Percentiles rank a stretch among this genome's conserved stretches.
These are phyloP conservation scores for Cataglyphis albicans DNA, from an alignment of 2,888 invertebrate genomes.

Conservation along the genomic window DNA sequence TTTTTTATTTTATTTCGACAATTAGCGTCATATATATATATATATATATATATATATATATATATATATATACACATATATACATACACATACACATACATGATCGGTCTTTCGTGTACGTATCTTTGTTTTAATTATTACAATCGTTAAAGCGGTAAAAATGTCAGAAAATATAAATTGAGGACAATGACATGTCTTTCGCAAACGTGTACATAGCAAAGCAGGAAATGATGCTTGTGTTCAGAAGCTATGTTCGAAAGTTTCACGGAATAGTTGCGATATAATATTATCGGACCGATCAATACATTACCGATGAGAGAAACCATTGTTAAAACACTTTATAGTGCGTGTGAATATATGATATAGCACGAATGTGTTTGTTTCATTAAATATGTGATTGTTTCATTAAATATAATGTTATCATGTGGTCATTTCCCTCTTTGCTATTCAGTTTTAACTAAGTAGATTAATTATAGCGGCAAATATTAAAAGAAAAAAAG, in stretches of 20 bases:
- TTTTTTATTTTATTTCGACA: conserved; percentile 40
- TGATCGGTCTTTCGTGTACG: conserved; percentile 66
- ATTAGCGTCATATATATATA: neutral
- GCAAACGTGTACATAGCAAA: conserved; percentile 57
- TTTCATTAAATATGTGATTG: neutral
- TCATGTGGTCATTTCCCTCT: conserved; percentile 57
- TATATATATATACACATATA: no score
- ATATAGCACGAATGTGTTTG: neutral
- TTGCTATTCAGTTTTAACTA: conserved; percentile 61
- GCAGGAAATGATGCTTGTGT: conserved; percentile 57
- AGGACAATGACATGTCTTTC: conserved; percentile 53
- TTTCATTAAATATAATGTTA: neutral
- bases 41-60: neutral
- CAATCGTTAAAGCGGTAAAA: conserved; percentile 58
- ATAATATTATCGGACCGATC: neutral
- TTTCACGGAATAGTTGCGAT: conserved; percentile 11
- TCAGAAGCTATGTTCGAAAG: conserved; percentile 1
- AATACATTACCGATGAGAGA: neutral
- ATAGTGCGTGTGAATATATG: conserved; percentile 3
- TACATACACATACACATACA: neutral
- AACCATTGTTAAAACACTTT: conserved; percentile 29
- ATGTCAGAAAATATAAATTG: conserved; percentile 58
- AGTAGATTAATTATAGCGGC: conserved; percentile 61
- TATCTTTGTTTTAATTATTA: conserved; percentile 66
- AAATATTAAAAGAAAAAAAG: conserved; percentile 55